These are phyloP conservation scores for Caenorhabditis sp. DNA, from an alignment of 2,888 invertebrate species.

Conservation along the genomic window DNA sequence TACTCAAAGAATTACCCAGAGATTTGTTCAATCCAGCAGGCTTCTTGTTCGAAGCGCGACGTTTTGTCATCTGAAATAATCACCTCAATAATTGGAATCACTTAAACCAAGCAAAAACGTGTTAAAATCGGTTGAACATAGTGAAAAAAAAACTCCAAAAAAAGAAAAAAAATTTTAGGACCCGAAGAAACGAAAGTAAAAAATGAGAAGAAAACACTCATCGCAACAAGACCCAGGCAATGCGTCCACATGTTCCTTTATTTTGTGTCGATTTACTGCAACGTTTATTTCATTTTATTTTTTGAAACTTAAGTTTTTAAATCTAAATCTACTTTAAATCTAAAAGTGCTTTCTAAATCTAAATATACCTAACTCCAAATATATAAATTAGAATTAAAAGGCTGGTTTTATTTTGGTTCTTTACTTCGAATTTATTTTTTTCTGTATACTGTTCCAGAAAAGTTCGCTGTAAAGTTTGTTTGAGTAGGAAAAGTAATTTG, in stretches of 20 bases:
- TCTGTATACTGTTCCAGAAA: too few relatives aligned
- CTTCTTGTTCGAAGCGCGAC: conserved; percentile 60
- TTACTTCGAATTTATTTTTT: too few relatives aligned
- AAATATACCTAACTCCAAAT: too few relatives aligned
- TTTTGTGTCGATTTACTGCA: conserved; percentile 10
- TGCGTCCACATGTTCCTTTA: conserved; percentile 29
- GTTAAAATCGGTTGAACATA: conserved; percentile 9
- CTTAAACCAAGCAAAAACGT: conserved; percentile 1
- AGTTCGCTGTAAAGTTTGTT: too few relatives aligned
- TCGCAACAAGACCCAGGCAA: conserved; percentile 27
- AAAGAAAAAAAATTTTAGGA: conserved; percentile 44
- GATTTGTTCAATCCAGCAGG: conserved; percentile 65
- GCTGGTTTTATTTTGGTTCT: too few relatives aligned
- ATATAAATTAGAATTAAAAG: too few relatives aligned
- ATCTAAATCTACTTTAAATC: too few relatives aligned
- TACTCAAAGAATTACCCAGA: conserved; percentile 62
- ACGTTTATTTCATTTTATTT: not conserved
- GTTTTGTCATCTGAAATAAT: conserved; percentile 61
- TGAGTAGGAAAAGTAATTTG: too few relatives aligned
- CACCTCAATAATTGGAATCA: not conserved
- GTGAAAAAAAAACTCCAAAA: conserved; percentile 22
- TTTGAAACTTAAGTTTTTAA: not conserved
- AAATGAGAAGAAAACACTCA: conserved; percentile 7
- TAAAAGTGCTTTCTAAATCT: too few relatives aligned
- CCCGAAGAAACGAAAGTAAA: conserved; percentile 6